phyloP scores from a whole-genome alignment of 2,113 vertebrate genomes.

The Trichomycterus rosablanca region DNA sequence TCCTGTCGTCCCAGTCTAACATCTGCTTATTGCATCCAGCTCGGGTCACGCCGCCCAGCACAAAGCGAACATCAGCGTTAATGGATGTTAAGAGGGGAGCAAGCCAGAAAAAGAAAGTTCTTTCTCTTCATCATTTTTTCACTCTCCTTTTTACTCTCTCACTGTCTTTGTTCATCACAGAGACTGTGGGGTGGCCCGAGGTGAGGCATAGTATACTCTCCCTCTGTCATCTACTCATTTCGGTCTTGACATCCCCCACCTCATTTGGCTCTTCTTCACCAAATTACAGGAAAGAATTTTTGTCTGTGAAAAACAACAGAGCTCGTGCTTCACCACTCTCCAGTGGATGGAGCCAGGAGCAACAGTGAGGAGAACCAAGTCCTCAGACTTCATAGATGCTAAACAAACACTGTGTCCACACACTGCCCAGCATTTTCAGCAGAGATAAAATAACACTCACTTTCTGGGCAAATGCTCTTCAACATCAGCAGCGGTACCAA shows the following conservation, averaged over 20 bases:
- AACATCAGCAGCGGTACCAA: background rate
- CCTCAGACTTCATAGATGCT: conserved; percentile 42
- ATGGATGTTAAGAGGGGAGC: conserved; percentile 34
- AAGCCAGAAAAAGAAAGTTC: conserved; percentile 28
- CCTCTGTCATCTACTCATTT: conserved; percentile 48
- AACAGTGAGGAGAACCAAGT: conserved; percentile 32
- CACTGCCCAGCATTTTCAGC: conserved; percentile 21
- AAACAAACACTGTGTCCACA: conserved; percentile 31
- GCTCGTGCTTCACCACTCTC: conserved; percentile 24
- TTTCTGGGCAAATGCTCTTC: conserved; percentile 15
- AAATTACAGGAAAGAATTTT: conserved; percentile 45
- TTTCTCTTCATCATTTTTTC: conserved; percentile 22
- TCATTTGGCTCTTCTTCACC: conserved; percentile 37
- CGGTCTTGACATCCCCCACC: conserved; percentile 28
- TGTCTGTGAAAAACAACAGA: conserved; percentile 40
- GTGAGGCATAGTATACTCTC: conserved; percentile 31
- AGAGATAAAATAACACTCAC: conserved; percentile 34
- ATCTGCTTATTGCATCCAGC: conserved; percentile 42
- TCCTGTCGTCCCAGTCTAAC: conserved; percentile 33
- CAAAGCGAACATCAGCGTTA: conserved; percentile 33
- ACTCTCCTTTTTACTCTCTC: conserved; percentile 15
- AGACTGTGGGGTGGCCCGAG: conserved; percentile 34
- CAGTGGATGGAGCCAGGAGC: conserved; percentile 37
- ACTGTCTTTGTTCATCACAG: conserved; percentile 24
- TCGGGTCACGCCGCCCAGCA: conserved; percentile 8